Percentiles rank a stretch among this genome's conserved stretches.
Evolutionary conservation across 1,140 invertebrate species (phyloP).

Genomic region (Macrocentrus cingulum): DNA sequence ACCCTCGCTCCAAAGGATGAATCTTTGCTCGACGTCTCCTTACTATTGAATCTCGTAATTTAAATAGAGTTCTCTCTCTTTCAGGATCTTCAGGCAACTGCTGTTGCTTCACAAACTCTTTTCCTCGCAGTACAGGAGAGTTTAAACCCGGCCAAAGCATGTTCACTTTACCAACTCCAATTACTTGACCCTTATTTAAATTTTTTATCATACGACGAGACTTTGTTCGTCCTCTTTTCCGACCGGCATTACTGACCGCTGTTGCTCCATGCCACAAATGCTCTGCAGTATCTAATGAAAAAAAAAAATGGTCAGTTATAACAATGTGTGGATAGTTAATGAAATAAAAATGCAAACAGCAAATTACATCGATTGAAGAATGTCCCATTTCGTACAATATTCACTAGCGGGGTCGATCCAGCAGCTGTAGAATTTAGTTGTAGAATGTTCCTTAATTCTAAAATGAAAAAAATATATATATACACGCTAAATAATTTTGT

Average conservation of each 20-base stretch:
- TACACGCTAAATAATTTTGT: too few species aligned
- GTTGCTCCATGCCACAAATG: slow-evolving; percentile 92
- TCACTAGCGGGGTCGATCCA: not conserved
- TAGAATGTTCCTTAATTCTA: not conserved
- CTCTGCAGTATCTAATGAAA: slow-evolving; percentile 69
- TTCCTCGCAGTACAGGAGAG: slow-evolving; percentile 76
- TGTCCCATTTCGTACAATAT: slow-evolving; percentile 1
- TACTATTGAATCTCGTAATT: slow-evolving; percentile 74
- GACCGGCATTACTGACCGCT: slow-evolving; percentile 94
- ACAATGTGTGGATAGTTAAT: not conserved
- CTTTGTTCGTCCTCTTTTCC: slow-evolving; percentile 90
- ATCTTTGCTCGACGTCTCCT: slow-evolving; percentile 64
- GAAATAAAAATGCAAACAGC: not conserved
- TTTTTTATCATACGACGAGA: slow-evolving; percentile 75
- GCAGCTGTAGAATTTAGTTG: not conserved
- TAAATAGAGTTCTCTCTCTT: slow-evolving; percentile 68
- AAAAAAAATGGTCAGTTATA: not conserved
- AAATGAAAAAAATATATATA: not conserved
- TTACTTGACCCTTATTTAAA: slow-evolving; percentile 86
- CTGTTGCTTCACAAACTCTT: slow-evolving; percentile 71
- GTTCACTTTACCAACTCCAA: slow-evolving; percentile 83
- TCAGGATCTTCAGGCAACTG: slow-evolving; percentile 73
- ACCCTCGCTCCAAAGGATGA: slow-evolving; percentile 83
- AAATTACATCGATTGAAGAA: slow-evolving; percentile 23
- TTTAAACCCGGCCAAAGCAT: slow-evolving; percentile 93